Evolutionary conservation across 2,113 vertebrate genomes (phyloP), one percentile per base, ranked within the genome.

Genomic region (Rhabdornis inornatus): DNA sequence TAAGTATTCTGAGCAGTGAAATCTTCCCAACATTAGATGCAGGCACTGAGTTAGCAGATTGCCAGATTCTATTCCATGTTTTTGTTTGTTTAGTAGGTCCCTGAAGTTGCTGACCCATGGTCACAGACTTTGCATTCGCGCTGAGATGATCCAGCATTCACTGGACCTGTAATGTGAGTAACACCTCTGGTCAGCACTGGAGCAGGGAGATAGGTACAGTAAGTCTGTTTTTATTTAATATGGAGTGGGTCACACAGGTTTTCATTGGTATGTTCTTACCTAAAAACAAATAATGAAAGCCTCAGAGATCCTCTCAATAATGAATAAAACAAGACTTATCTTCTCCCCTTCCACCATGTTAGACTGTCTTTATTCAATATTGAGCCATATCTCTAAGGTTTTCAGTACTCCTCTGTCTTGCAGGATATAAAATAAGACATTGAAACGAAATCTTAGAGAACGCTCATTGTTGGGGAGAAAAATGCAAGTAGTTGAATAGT

Each of bases 171-270:
- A 96, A 96, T 96, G 93, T 96, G 96, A 97, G 91, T 97, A 97
- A 97, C 94, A 96, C 95, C 93, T 97, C 95, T 97, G 92, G 69
- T 97, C 96, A 97, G 96, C 94, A 96, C 80, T 96, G 96, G 96
- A 97, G 92, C 93, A 97, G 96, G 94, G 96, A 96, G 96, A 96
- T 96, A 92, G 95, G 96, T 96, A 94, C 90, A 89, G 90, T 95
- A 97, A 96, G 95, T 96, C 95, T 97, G 92, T 68, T 96, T 96
- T 97, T 97, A 96, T 97, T 97, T 96, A 96, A 25, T 97, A 97
- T 96, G 61, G 95, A 97, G 96, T 94, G 96, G 96, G 95, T 97
- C 96, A 72, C 60, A 3, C 94, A 97, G 94, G 95, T 97, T 97
- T 97, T 97, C 95, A 97, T 96, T 94, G 53, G 1, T 78, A 56